Evolutionary conservation across 2,888 invertebrate genomes (phyloP), one percentile per base, ranked within the genome.

Genomic region (Hydropsyche betteni): DNA sequence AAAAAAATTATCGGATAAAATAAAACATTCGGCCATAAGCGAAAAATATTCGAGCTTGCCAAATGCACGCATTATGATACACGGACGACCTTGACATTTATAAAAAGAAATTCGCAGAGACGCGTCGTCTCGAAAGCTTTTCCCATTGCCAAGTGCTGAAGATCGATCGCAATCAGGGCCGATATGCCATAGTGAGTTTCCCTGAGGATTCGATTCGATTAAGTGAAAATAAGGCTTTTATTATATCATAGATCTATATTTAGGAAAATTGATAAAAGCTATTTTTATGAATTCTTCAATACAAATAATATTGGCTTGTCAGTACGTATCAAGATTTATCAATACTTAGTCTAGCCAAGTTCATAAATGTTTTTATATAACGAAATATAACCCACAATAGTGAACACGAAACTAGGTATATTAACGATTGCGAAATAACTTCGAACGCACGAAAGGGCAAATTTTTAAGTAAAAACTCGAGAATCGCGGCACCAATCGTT

Each of bases 61-160:
- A 64, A 36, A 64, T 36, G 36, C 64, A 64, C 36, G 64, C 64
- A 36, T 64, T 36, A 64, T 64, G 64, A 64, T 64, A 64, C 64
- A 64, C 64, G 36, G 36, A 64, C 64, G 64, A 36, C 64, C 64
- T 64, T 64, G 64, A 64, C 64, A 64, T 64, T 64, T 64, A 64
- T 64, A 64, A 64, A 64, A 64, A 64, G 64, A 64, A 64, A 64
- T 36, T 64, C 58, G 58, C 8, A 14, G 8, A 64, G 64, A 64
- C 64, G 34, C 6, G 44, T 33, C 55, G 64, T n/a, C 64, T 12
- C 64, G 36, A 64, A 64, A 64, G 36, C 64, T 64, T 64, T 36
- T 36, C 10, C 12, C 36, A 24, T 33, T 64, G 64, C 64, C 64
- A 64, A 64, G 36, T 36, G 33, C n/a, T 16, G 34, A 34, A 12